Evolutionary conservation across 2,113 vertebrate species (phyloP).

Genomic region (Varanus salvator): DNA sequence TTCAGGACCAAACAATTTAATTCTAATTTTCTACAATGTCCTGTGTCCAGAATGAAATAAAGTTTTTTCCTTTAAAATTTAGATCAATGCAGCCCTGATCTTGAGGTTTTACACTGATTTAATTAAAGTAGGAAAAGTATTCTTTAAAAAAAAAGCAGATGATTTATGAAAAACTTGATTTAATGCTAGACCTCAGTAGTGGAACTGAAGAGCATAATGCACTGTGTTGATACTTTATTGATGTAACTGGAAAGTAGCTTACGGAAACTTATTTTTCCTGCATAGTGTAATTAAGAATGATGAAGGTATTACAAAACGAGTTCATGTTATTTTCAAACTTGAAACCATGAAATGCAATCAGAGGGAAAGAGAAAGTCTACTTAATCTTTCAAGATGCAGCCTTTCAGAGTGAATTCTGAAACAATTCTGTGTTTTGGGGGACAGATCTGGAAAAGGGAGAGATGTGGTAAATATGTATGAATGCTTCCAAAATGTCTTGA

Average conservation of each 20-base stretch:
- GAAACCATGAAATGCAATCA: constrained; percentile 71
- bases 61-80: constrained; percentile 38
- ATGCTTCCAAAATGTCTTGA: constrained; percentile 66
- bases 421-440: constrained; percentile 8
- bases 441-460: constrained; percentile 55
- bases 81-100: constrained; percentile 47
- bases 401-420: constrained; percentile 21
- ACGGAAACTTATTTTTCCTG: constrained; percentile 66
- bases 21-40: constrained; percentile 68
- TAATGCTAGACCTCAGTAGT: constrained; percentile 67
- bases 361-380: constrained; percentile 37
- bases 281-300: constrained; percentile 73
- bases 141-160: constrained; percentile 29
- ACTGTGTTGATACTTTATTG: constrained; percentile 74
- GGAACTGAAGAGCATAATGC: constrained; percentile 71
- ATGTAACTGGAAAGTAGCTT: constrained; percentile 77
- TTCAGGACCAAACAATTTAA: constrained; percentile 79
- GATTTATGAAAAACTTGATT: constrained; percentile 66
- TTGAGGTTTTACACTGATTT: constrained; percentile 64
- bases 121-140: constrained; percentile 63
- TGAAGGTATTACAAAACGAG: constrained; percentile 73
- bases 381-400: constrained; percentile 45
- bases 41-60: constrained; percentile 38
- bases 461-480: constrained; percentile 38
- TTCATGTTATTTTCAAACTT: constrained; percentile 74